Conservation (phyloP, 2,797 vertebrate species). For the Peromyscus attwateri region DNA sequence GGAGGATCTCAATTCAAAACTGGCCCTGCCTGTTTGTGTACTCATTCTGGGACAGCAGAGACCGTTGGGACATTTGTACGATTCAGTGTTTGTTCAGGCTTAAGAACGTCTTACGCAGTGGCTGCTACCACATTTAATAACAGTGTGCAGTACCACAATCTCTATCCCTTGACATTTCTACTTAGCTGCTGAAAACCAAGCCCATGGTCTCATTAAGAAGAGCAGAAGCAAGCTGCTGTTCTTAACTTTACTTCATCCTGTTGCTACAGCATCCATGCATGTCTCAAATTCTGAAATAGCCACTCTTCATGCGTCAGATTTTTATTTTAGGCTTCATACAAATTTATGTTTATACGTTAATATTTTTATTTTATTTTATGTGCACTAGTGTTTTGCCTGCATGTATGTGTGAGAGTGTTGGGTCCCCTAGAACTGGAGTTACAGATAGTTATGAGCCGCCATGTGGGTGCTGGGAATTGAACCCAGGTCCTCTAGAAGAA, state of each 20-base stretch:
- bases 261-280: not conserved
- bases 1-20: not conserved
- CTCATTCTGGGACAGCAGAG: not conserved
- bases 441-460: not conserved
- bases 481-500: not conserved
- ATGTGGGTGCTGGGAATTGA: not conserved
- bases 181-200: not conserved
- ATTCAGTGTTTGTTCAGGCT: not conserved
- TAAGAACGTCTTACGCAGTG: not conserved
- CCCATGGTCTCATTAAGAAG: not conserved
- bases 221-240: not conserved
- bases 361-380: not conserved
- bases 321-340: slow-evolving; percentile 24
- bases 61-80: not conserved
- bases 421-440: not conserved
- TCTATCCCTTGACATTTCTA: not conserved
- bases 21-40: not conserved
- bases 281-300: not conserved
- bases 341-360: not conserved
- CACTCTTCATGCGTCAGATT: not conserved
- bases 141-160: not conserved
- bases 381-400: not conserved
- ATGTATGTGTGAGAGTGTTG: not conserved
- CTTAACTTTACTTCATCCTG: not conserved
- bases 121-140: not conserved